Conservation (phyloP, 1,140 invertebrate species). For the Brachionus angularis region DNA sequence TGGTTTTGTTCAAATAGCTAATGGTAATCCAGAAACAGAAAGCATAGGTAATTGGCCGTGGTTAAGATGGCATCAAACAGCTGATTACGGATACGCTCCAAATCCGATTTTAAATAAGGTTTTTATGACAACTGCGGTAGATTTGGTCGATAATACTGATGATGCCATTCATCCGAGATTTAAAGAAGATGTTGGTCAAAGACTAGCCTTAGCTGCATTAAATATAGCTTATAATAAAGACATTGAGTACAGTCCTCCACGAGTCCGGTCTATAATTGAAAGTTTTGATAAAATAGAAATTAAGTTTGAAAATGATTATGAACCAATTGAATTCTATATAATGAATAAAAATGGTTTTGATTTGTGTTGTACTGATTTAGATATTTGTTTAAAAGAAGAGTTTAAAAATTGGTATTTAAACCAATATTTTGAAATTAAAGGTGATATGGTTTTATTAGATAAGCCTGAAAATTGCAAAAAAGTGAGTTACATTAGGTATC, state of each 20-base stretch:
- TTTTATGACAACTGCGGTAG: slow-evolving; percentile 55
- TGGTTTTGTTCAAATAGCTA: slow-evolving; percentile 53
- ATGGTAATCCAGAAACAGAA: neutral
- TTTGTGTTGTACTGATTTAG: neutral
- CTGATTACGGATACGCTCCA: slow-evolving; percentile 49
- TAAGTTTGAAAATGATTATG: neutral
- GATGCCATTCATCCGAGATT: neutral
- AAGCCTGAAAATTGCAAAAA: neutral
- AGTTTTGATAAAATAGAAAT: neutral
- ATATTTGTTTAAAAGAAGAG: neutral
- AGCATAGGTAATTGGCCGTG: slow-evolving; percentile 45
- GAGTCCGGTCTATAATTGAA: neutral
- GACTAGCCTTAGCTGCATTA: neutral
- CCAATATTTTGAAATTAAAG: neutral
- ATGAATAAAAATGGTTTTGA: neutral
- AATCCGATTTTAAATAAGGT: slow-evolving; percentile 49
- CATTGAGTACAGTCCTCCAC: neutral
- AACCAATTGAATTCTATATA: neutral
- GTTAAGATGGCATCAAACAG: slow-evolving; percentile 52
- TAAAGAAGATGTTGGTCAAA: slow-evolving; percentile 1
- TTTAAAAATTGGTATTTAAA: neutral
- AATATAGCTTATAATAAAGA: neutral
- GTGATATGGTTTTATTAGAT: neutral
- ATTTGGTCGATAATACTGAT: slow-evolving; percentile 47
- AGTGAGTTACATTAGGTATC: neutral